phyloP scores from a whole-genome alignment of 2,797 vertebrate genomes.

The Varecia variegata region DNA sequence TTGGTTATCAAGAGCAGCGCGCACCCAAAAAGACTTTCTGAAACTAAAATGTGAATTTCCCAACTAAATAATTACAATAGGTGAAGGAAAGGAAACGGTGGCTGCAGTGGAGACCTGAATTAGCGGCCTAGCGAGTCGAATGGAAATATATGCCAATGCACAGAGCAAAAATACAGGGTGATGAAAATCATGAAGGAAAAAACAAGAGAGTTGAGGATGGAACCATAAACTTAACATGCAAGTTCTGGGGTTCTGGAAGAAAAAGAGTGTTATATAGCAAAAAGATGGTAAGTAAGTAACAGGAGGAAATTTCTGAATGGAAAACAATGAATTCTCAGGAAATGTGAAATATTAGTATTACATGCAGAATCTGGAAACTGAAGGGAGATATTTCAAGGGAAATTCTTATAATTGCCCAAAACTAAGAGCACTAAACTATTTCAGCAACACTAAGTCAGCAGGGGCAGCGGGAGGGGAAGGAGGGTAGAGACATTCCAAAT shows the following conservation, averaged over 20 bases:
- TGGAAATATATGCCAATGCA: not conserved
- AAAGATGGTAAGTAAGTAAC: not conserved
- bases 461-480: not conserved
- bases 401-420: not conserved
- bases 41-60: not conserved
- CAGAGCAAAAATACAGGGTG: not conserved
- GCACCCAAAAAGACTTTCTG: not conserved
- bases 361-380: not conserved
- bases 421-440: not conserved
- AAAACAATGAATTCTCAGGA: not conserved
- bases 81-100: not conserved
- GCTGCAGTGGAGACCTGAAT: not conserved
- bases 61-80: not conserved
- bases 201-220: not conserved
- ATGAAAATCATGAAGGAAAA: not conserved
- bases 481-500: not conserved
- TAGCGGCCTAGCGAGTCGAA: not conserved
- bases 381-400: not conserved
- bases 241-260: not conserved
- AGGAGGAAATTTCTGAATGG: not conserved
- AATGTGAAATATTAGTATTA: not conserved
- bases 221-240: not conserved
- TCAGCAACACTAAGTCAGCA: not conserved
- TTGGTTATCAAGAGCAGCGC: not conserved
- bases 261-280: not conserved